Conservation (phyloP, 2,888 invertebrate genomes). For the Macaria liturata region DNA sequence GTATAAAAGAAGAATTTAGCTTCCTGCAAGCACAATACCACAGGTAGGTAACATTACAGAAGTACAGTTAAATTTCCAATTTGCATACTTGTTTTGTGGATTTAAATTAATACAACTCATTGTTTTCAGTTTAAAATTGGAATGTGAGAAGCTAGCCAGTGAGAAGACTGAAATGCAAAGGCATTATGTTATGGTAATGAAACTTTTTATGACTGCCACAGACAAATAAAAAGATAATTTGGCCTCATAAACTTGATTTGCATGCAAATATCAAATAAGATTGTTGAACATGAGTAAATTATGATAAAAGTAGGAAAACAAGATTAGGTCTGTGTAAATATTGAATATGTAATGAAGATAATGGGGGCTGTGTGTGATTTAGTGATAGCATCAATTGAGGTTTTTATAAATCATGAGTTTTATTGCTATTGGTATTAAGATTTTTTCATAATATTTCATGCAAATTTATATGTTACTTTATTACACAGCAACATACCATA, state of each 20-base stretch:
- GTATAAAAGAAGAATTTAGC: constrained; percentile 98
- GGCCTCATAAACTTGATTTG: constrained; percentile 41
- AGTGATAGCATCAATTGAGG: too few relatives aligned
- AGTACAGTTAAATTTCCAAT: constrained; percentile 1
- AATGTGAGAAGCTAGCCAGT: constrained; percentile 98
- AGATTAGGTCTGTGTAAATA: constrained; percentile 42
- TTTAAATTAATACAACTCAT: constrained; percentile 25
- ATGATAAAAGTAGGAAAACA: constrained; percentile 39
- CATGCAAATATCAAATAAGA: constrained; percentile 40
- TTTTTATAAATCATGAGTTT: too few relatives aligned
- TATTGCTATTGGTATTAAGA: too few relatives aligned
- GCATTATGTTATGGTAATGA: constrained; percentile 98
- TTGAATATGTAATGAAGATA: constrained; percentile 42
- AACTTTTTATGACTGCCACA: constrained; percentile 34
- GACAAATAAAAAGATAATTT: constrained; percentile 35
- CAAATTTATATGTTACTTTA: too few relatives aligned
- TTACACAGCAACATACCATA: too few relatives aligned
- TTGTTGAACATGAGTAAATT: constrained; percentile 40
- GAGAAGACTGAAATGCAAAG: constrained; percentile 99
- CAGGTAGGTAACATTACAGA: constrained; percentile 86
- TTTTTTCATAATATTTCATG: too few relatives aligned
- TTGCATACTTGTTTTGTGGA: constrained; percentile 5
- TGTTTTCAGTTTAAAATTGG: constrained; percentile 93
- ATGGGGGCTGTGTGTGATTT: constrained; percentile 27
- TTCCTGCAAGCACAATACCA: constrained; percentile 97